These are phyloP conservation scores for Liolophura sinensis DNA, from an alignment of 1,140 invertebrate species.

Conservation along the genomic window DNA sequence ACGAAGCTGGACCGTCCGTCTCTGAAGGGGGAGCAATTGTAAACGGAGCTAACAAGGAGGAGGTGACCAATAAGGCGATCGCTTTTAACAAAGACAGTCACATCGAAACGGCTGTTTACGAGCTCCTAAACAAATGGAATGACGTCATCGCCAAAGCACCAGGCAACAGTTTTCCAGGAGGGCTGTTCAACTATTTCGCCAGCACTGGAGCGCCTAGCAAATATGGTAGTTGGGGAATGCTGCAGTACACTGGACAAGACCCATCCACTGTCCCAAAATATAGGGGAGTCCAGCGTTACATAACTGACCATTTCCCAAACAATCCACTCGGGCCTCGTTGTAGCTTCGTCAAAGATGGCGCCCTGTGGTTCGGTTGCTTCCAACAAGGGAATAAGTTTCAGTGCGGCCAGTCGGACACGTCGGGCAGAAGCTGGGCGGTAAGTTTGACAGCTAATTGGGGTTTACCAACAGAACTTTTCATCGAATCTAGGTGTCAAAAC, in stretches of 20 bases:
- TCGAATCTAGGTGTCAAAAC: too few species aligned
- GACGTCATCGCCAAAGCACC: slow-evolving; percentile 15
- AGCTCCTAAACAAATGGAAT: slow-evolving; percentile 25
- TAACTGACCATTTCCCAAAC: slow-evolving; percentile 18
- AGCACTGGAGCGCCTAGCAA: slow-evolving; percentile 22
- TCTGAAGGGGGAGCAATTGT: slow-evolving; percentile 27
- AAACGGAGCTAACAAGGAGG: slow-evolving; percentile 17
- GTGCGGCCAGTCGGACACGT: slow-evolving; percentile 22
- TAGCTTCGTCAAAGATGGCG: slow-evolving; percentile 21
- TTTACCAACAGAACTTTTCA: too few species aligned
- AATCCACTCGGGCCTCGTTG: slow-evolving; percentile 22
- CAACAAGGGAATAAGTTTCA: slow-evolving; percentile 3
- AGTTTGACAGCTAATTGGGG: not conserved
- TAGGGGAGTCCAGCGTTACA: slow-evolving; percentile 30
- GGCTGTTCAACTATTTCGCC: slow-evolving; percentile 40
- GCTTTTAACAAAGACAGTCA: slow-evolving; percentile 29
- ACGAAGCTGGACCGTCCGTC: slow-evolving; percentile 32
- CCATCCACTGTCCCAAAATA: slow-evolving; percentile 34
- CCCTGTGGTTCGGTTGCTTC: slow-evolving; percentile 26
- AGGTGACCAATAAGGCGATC: slow-evolving; percentile 32
- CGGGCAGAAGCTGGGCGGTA: slow-evolving; percentile 26
- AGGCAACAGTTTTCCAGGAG: slow-evolving; percentile 23
- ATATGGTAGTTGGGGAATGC: slow-evolving; percentile 41
- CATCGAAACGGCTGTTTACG: slow-evolving; percentile 20
- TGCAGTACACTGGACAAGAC: slow-evolving; percentile 38